Conservation (phyloP, 92 coral and sea anemone genomes). For the Epizoanthus stellaris region DNA sequence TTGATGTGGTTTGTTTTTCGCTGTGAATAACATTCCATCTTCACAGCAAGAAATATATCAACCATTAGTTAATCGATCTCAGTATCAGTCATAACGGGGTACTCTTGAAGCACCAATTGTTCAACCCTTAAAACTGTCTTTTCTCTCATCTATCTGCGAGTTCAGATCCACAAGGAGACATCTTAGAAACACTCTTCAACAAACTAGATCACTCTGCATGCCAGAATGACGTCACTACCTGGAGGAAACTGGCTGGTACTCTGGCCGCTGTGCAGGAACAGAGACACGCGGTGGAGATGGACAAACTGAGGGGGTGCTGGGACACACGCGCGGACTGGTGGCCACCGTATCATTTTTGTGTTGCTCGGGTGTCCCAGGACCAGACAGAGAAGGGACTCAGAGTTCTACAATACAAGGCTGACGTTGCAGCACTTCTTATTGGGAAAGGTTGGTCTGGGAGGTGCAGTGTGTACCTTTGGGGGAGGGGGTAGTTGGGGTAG, state of each 20-base stretch:
- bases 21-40: no score
- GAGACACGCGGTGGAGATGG: slow-evolving; percentile 25
- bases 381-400: slow-evolving; percentile 27
- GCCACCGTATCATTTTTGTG: slow-evolving; percentile 88
- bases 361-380: slow-evolving; percentile 39
- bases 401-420: slow-evolving; percentile 64
- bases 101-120: no score
- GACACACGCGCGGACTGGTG: slow-evolving; percentile 89
- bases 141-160: background rate
- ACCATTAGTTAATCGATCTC: no score
- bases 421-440: slow-evolving; percentile 67
- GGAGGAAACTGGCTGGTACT: slow-evolving; percentile 61
- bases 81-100: no score
- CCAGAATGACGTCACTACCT: slow-evolving; percentile 52
- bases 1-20: no score
- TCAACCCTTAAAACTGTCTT: background rate
- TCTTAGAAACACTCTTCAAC: slow-evolving; percentile 60
- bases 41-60: no score
- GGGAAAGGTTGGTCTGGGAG: slow-evolving; percentile 65
- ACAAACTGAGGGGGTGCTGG: slow-evolving; percentile 68
- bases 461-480: background rate
- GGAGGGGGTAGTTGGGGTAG: no score
- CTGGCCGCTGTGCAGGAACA: slow-evolving; percentile 18
- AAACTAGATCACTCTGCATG: slow-evolving; percentile 91
- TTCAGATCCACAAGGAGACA: slow-evolving; percentile 12